Base-by-base conservation (phyloP, 2,113 vertebrate genomes). In the Neogobius melanostomus region DNA sequence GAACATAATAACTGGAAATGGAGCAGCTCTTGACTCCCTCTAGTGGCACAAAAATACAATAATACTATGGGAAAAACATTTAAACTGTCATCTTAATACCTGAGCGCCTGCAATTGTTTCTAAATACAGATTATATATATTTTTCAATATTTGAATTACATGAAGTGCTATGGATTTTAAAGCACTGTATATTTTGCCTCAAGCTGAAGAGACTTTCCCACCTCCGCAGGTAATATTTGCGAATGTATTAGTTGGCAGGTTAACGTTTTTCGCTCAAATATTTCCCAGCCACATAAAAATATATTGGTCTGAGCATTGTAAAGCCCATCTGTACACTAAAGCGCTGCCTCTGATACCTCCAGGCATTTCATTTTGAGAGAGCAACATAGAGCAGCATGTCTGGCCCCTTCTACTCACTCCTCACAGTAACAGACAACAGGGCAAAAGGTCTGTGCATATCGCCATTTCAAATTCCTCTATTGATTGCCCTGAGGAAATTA, bases 401-500 rank as follows among this genome's bases (percentile, higher is more conserved):
- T 59, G 59, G 57, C 59, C 68, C 17, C 43, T 79, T 77, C 42
- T 75, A 53, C 53, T 43, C 62, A 42, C 59, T 84, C 81, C 79
- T 72, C 43, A 46, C 68, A 63, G 81, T 82, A 87, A 74, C 77
- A 72, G 75, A 50, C 61, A 74, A 44, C 66, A 75, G 83, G 69
- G 66, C 77, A 81, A 82, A 36, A 84, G 80, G 75, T 82, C 73
- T 54, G 4, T 57, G 69, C 74, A 68, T 77, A 67, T 79, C 71
- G 77, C 87, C 73, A 85, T 82, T 78, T 71, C 50, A 59, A 17
- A 46, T 69, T 81, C 77, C 64, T 81, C 57, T 71, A 84, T 85
- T 76, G 80, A 83, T 83, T 71, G 69, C 66, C 21, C 48, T 77
- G 82, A 76, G 75, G 84, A 77, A 85, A 83, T 76, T 28, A 71